Base-by-base conservation (phyloP, 2,888 invertebrate species). In the Thelaira solivaga region DNA sequence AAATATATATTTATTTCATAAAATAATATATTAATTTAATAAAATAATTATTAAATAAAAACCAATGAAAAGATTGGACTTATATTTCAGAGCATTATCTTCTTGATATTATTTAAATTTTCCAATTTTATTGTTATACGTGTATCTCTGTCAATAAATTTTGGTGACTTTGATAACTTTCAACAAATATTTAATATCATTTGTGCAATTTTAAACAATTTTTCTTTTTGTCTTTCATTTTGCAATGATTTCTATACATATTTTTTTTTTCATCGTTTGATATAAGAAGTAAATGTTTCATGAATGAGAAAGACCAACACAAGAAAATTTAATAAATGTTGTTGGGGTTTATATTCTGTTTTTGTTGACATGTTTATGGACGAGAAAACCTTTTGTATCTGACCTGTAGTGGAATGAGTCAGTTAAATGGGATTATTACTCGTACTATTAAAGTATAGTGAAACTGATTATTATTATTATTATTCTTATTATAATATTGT, bases 301-400 rank as follows among this genome's bases (percentile, higher is more conserved):
- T 69, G 39, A 64, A 69, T 74, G 64, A 59, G 59, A 71, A 43
- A 65, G 74, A 45, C 69, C 74, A 68, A 65, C 61, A 74, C 53
- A 74, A 53, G 47, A 71, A 53, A 65, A 78, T 69, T n/a, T 74
- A 74, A 69, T 74, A 69, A 74, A 74, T 65, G 26, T 51, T 61
- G 8, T 34, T 51, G 67, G 16, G 13, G 61, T 43, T 53, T 3
- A 16, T 16, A 5, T 29, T 43, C 13, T 36, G 10, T 16, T 20
- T 24, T 22, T 61, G 11, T 34, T 13, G n/a, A 13, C 16, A 39
- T 2, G 16, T 1, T 39, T 39, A 16, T 39, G 36, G 6, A 13
- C 16, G 36, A 16, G 3, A 1, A 13, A 6, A 39, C n/a, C 11
- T 24, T 47, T 24, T 24, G 24, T 24, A 47, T 47, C 6, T 8